Evolutionary conservation across 2,797 vertebrate species (phyloP).

Genomic region (Sebastes variabilis): DNA sequence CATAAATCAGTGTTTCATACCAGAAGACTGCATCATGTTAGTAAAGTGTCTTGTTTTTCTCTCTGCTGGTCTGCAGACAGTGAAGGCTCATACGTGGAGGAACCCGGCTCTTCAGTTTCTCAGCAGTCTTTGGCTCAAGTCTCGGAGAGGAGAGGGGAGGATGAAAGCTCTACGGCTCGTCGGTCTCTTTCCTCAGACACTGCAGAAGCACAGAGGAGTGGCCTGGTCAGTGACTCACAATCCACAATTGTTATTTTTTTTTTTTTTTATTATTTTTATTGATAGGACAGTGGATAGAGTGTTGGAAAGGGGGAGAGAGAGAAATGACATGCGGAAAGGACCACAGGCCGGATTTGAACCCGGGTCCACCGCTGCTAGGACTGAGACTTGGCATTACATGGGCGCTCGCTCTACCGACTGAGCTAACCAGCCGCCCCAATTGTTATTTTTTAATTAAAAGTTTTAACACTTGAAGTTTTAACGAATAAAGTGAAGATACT

Average conservation of each 20-base stretch:
- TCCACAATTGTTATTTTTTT: neutral
- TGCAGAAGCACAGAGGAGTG: neutral
- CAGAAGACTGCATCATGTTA: too few relatives aligned
- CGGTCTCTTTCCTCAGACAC: neutral
- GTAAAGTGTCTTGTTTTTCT: neutral
- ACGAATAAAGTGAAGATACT: too few relatives aligned
- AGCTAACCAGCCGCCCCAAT: too few relatives aligned
- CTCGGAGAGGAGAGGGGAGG: neutral
- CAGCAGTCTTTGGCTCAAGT: constrained; percentile 11
- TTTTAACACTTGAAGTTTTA: neutral
- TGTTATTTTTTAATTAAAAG: neutral
- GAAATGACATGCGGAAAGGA: too few relatives aligned
- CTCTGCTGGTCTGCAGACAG: constrained; percentile 45
- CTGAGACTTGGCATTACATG: too few relatives aligned
- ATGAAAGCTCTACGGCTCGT: neutral
- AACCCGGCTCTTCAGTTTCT: constrained; percentile 38
- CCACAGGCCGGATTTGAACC: too few relatives aligned
- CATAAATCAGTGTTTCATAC: neutral
- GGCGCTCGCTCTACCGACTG: too few relatives aligned
- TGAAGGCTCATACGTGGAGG: constrained; percentile 65
- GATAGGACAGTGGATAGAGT: too few relatives aligned
- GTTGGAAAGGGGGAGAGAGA: too few relatives aligned
- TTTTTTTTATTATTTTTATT: neutral
- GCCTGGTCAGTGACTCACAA: constrained; percentile 43
- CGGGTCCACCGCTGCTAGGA: too few relatives aligned